Evolutionary conservation across 2,113 vertebrate genomes (phyloP), one percentile per base, ranked within the genome.

Genomic region (Cochlearius cochlearius): DNA sequence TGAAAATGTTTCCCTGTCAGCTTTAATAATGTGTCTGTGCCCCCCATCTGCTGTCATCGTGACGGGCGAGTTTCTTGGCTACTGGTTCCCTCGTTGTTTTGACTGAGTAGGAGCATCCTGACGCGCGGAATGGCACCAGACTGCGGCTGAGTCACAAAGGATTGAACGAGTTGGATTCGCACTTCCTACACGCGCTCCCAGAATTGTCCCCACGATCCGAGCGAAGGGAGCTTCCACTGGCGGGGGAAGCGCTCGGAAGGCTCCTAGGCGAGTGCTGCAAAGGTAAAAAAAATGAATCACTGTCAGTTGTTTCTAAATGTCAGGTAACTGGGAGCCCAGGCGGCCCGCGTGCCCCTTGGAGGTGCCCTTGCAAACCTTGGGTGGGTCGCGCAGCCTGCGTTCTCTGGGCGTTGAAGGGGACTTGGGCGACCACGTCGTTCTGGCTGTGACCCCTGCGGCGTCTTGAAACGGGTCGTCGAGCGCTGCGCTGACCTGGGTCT

Each of bases 91-190:
- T 2, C 0, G 27, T 13, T 47, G 77, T 21, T 67, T 5, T 32
- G 90, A 27, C 90, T 71, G 95, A 71, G 94, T 17, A 49, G 96
- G 91, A 93, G 91, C 92, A 93, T 80, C 96, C 92, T 72, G 47
- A 6, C 30, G 11, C 27, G 0, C 5, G 5, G 75, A 63, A 1
- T 3, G 4, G 22, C 29, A 69, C 56, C 92, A 53, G 62, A 0
- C 87, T 64, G 94, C 34, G 4, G 85, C 92, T 88, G 96, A 66
- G 88, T 86, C 94, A 79, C 82, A 4, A 17, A 3, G 2, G 56
- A 60, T 14, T 2, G 50, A 60, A 2, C 87, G 14, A 1, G 72
- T 69, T 60, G 69, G 59, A 9, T 5, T 27, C 36, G 25, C 90
- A 9, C 90, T 87, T 93, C 95, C 96, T 15, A 55, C 94, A 7